Evolutionary conservation across 2,113 vertebrate species (phyloP).

Genomic region (Pica pica): DNA sequence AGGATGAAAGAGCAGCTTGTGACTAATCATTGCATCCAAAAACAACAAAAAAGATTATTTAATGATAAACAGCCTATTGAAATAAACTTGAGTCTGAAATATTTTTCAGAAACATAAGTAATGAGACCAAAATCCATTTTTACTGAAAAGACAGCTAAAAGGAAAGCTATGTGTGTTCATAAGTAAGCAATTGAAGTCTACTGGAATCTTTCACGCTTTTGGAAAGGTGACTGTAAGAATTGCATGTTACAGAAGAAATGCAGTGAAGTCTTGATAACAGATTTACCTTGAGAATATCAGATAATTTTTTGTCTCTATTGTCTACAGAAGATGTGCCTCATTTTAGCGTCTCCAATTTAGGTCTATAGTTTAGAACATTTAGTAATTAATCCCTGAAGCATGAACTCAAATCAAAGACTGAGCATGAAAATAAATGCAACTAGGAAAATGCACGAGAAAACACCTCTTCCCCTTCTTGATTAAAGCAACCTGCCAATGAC

Average conservation of each 20-base stretch:
- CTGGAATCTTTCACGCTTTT: background rate
- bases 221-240: background rate
- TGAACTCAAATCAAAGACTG: background rate
- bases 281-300: background rate
- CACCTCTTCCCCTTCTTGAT: background rate
- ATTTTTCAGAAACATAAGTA: background rate
- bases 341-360: background rate
- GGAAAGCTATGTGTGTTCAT: background rate
- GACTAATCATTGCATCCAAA: conserved; percentile 2
- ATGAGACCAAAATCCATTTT: background rate
- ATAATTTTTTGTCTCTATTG: background rate
- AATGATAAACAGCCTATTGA: background rate
- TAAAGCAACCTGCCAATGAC: background rate
- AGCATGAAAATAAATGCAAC: background rate
- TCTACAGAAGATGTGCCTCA: background rate
- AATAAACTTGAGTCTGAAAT: background rate
- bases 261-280: background rate
- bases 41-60: background rate
- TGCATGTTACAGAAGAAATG: background rate
- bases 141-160: background rate
- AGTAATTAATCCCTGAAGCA: background rate
- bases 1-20: conserved; percentile 23
- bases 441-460: background rate
- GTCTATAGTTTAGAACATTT: background rate
- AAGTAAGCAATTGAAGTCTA: background rate